Base-by-base conservation (phyloP, 1,140 invertebrate species). In the Acromyrmex heyeri region DNA sequence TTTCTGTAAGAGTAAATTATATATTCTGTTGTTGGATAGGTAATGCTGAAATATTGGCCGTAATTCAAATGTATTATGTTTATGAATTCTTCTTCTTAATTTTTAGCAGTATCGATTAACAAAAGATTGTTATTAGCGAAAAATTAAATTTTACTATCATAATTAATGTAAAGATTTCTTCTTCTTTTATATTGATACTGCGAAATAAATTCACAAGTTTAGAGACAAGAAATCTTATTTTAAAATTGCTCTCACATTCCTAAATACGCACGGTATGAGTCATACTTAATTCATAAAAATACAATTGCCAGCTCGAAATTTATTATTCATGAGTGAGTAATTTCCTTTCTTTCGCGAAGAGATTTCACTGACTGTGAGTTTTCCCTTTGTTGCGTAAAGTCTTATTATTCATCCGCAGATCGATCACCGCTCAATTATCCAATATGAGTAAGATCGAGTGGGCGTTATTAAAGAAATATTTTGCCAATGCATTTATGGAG, bases 391-490 rank as follows among this genome's bases (percentile, higher is more conserved):
- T 73, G 38, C 21, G 24, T 61, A 73, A 82, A 72, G 38, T 14
- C 4, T 27, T 44, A 72, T 82, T 82, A 48, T 48, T 73, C 67
- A 61, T 73, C 38, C 38, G 6, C 8, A 27, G 30, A 81, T 81
- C 64, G 8, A 73, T 82, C 67, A 82, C 24, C 69, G 55, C 38
- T 73, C 38, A 73, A 73, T 59, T 73, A 82, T 82, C 8, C 3
- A 8, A 82, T 24, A 24, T 72, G 78, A 82, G 34, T 59, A 72
- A 82, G 78, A 72, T 24, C 21, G 38, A 82, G 78, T 73, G 27
- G 55, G 55, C 67, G 65, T 61, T 82, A 61, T 61, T 73, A 82
- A 18, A 34, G 67, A 73, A 73, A 82, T 34, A 82, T 73, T 73
- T 82, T 27, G n/a, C 67, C 67, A 7, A 21, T 30, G 27, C 55